Conservation (phyloP, 2,888 invertebrate species). For the Macrophya annulata region DNA sequence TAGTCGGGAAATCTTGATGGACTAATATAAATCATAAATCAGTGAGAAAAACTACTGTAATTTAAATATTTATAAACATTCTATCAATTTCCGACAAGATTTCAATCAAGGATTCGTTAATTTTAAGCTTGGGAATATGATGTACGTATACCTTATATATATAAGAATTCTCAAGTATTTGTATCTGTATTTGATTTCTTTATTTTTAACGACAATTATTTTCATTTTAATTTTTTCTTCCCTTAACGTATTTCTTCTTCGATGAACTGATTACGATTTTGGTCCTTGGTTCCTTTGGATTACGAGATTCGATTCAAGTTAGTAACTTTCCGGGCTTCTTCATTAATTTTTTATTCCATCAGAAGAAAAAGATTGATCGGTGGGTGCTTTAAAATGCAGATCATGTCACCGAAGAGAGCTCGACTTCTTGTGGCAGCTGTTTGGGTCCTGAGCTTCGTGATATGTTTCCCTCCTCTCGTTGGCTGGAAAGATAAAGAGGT, state of each 20-base stretch:
- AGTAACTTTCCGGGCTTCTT: not conserved
- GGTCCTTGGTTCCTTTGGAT: not conserved
- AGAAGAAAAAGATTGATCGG: slow-evolving; percentile 45
- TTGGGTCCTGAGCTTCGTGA: slow-evolving; percentile 97
- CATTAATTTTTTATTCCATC: slow-evolving; percentile 33
- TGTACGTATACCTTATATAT: too few relatives aligned
- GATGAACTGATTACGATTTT: slow-evolving; percentile 28
- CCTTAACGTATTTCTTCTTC: not conserved
- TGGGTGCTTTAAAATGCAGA: slow-evolving; percentile 77
- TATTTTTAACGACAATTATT: not conserved
- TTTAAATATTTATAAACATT: not conserved
- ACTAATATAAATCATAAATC: not conserved
- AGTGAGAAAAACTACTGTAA: not conserved
- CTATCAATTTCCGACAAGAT: not conserved
- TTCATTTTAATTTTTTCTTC: not conserved
- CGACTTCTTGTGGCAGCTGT: slow-evolving; percentile 94
- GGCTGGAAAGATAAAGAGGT: slow-evolving; percentile 93
- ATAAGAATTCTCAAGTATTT: not conserved
- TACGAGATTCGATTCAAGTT: slow-evolving; percentile 23
- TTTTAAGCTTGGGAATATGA: not conserved
- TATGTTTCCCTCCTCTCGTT: slow-evolving; percentile 97
- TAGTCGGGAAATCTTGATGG: not conserved
- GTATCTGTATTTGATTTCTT: not conserved
- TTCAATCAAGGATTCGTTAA: not conserved
- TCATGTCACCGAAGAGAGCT: slow-evolving; percentile 92